Evolutionary conservation across 2,797 vertebrate species (phyloP).

Genomic region (Scolopax rusticola): DNA sequence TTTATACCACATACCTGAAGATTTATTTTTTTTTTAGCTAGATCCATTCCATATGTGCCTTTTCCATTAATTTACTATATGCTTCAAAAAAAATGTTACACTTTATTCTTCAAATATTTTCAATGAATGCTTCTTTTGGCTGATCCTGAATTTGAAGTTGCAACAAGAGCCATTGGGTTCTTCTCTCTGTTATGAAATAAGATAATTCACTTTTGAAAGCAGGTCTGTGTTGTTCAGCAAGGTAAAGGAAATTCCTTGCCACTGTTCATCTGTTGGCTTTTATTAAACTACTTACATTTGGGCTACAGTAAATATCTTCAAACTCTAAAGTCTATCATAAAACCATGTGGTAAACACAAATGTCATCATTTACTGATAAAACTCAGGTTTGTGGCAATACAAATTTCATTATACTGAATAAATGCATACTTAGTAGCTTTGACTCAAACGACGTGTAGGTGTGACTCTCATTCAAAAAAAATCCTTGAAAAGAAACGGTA

Average conservation of each 20-base stretch:
- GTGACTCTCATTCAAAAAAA: not conserved
- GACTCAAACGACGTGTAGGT: not conserved
- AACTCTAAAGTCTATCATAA: not conserved
- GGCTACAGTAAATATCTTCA: not conserved
- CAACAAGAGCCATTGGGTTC: not conserved
- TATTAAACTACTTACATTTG: not conserved
- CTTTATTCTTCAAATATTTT: not conserved
- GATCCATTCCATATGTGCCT: not conserved
- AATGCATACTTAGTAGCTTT: not conserved
- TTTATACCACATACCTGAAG: not conserved
- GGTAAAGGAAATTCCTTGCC: not conserved
- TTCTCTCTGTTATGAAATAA: not conserved
- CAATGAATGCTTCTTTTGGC: not conserved
- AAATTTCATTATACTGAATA: not conserved
- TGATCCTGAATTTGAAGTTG: not conserved
- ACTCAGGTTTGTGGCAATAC: not conserved
- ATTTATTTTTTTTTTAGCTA: not conserved
- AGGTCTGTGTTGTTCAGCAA: not conserved
- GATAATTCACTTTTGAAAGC: not conserved
- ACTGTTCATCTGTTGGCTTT: not conserved
- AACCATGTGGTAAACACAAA: not conserved
- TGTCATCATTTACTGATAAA: not conserved
- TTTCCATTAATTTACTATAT: not conserved
- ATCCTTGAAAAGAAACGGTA: not conserved
- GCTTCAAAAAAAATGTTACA: not conserved